phyloP scores from a whole-genome alignment of 2,113 vertebrate species.

The Pagrus major region DNA sequence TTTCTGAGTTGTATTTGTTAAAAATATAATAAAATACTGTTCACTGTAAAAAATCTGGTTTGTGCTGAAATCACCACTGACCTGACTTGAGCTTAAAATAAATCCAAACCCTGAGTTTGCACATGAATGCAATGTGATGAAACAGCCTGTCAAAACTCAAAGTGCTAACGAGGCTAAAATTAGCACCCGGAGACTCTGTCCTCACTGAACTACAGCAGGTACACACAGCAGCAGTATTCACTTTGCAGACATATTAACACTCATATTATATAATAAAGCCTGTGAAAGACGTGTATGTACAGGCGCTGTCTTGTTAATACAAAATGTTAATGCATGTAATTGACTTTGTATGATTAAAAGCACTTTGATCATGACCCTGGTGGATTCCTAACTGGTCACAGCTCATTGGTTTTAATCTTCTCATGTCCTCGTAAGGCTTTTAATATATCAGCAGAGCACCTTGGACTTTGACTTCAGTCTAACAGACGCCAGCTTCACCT shows the following conservation, averaged over 20 bases:
- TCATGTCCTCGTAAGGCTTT: not conserved
- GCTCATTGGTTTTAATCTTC: not conserved
- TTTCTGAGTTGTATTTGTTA: not conserved
- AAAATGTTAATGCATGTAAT: not conserved
- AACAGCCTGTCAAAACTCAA: slow-evolving; percentile 6
- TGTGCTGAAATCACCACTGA: not conserved
- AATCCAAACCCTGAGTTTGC: not conserved
- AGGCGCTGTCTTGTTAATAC: not conserved
- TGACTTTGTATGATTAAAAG: not conserved
- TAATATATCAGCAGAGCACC: not conserved
- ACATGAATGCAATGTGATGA: slow-evolving; percentile 9
- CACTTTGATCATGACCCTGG: not conserved
- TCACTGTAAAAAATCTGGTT: not conserved
- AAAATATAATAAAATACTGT: not conserved
- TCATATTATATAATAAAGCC: not conserved
- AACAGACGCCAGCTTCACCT: not conserved
- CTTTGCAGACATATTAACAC: not conserved
- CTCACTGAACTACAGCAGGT: slow-evolving; percentile 4
- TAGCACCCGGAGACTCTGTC: slow-evolving; percentile 22
- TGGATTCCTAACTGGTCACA: not conserved
- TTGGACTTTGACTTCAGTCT: not conserved
- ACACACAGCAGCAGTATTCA: not conserved
- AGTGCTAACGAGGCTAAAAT: slow-evolving; percentile 37
- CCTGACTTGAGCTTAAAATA: slow-evolving; percentile 21
- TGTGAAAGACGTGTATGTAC: not conserved